Base-by-base conservation (phyloP, 2,113 vertebrate genomes). In the Scalopus aquaticus region DNA sequence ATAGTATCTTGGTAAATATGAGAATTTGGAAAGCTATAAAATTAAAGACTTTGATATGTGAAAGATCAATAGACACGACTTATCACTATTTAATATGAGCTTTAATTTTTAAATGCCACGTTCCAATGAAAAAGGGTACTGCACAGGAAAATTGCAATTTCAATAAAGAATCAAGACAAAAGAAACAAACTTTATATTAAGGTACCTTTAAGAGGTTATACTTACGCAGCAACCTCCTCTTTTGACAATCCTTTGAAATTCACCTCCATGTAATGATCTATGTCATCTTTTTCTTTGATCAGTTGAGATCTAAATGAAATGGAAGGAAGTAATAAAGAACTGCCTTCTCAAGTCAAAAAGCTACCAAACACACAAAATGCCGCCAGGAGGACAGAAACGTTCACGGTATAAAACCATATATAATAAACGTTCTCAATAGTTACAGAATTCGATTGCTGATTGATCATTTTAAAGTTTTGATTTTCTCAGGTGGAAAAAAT, bases 191-290 rank as follows among this genome's bases (percentile, higher is more conserved):
- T 87, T 95, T 95, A 93, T 97, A 97, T 97, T 97, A 97, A 98
- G 98, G 97, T 84, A 91, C 93, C 82, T 98, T 26, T 60, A 97
- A 98, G 93, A 97, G 97, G 97, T 64, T 96, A 90, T 97, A 98
- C 98, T 99, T 98, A 99, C 98, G 94, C 98, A 85, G 98, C 98
- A 93, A 98, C 98, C 96, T 99, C 98, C 96, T 98, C 94, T 98
- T 98, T 98, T 96, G 98, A 98, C 98, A 99, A 77, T 22, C 98
- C 98, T 98, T 98, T 99, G 98, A 98, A 98, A 98, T 98, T 98
- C 97, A 90, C 96, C 49, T 86, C 98, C 97, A 98, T 95, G 96
- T 98, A 98, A 98, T 96, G 97, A 98, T 98, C 98, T 97, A 98
- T 98, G 98, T 97, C 98, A 95, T 97, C 97, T 97, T 98, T 98